A percentile compares a stretch with the other conserved stretches of the same genome.
These are phyloP conservation scores for Brenthis daphne DNA, from an alignment of 2,888 invertebrate genomes.

Conservation along the genomic window DNA sequence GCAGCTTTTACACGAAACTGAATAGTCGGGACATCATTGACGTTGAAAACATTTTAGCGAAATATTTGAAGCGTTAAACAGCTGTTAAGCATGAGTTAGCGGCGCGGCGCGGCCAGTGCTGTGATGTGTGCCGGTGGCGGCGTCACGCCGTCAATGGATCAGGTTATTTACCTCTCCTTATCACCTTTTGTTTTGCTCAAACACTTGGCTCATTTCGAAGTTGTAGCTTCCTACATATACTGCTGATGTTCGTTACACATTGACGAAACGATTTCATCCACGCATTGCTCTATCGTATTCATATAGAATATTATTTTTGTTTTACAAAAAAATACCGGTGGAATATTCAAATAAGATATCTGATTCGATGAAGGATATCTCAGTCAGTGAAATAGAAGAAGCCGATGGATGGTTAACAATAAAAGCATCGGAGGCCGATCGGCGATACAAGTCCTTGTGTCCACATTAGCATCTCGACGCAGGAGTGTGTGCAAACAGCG, in stretches of 20 bases:
- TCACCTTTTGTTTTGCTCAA: constrained; percentile 81
- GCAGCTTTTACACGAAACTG: constrained; percentile 22
- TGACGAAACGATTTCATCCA: not conserved
- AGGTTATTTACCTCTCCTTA: constrained; percentile 81
- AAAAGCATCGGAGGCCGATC: constrained; percentile 76
- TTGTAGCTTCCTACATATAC: constrained; percentile 39
- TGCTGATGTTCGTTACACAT: constrained; percentile 14
- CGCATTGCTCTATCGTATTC: constrained; percentile 5
- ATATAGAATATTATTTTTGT: constrained; percentile 15
- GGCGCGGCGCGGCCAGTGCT: constrained; percentile 43
- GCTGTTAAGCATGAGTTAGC: constrained; percentile 57
- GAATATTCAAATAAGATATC: constrained; percentile 66
- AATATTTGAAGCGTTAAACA: constrained; percentile 65
- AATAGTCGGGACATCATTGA: constrained; percentile 41
- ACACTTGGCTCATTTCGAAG: constrained; percentile 65
- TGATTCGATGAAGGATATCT: constrained; percentile 63
- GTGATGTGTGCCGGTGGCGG: constrained; percentile 46
- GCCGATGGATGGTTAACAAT: constrained; percentile 70
- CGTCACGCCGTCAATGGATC: constrained; percentile 76
- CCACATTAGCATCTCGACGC: constrained; percentile 81
- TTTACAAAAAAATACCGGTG: constrained; percentile 29
- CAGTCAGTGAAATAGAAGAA: constrained; percentile 69
- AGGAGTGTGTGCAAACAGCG: constrained; percentile 80
- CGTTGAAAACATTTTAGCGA: constrained; percentile 65
- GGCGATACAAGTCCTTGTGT: constrained; percentile 81